Conservation (phyloP, 1,140 invertebrate genomes). For the Drosophila triauraria region DNA sequence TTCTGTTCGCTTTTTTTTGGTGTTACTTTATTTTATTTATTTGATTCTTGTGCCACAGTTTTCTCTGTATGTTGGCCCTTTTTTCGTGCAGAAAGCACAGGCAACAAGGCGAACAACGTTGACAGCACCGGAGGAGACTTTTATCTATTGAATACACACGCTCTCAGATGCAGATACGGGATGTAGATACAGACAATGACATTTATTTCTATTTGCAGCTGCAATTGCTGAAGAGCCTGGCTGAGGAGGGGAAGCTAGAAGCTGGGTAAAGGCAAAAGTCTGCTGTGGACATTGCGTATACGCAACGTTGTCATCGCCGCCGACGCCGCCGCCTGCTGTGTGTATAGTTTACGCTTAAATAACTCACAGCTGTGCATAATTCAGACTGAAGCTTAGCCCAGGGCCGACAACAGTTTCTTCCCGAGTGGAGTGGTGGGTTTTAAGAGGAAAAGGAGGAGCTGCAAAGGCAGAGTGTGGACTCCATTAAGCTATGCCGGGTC, state of each 20-base stretch:
- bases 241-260: neutral
- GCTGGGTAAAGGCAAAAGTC: constrained; percentile 1
- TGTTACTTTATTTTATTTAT: constrained; percentile 74
- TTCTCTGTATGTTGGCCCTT: constrained; percentile 3
- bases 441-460: too few species aligned
- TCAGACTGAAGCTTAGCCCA: constrained; percentile 29
- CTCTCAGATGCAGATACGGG: neutral
- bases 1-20: constrained; percentile 62
- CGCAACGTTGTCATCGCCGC: constrained; percentile 21
- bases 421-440: too few species aligned
- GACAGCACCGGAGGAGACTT: constrained; percentile 32
- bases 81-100: neutral
- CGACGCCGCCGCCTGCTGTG: constrained; percentile 9
- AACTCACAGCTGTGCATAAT: constrained; percentile 62
- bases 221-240: constrained; percentile 31
- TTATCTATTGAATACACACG: constrained; percentile 49
- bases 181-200: constrained; percentile 34
- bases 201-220: constrained; percentile 68
- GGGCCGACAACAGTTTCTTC: neutral
- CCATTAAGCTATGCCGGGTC: constrained; percentile 1
- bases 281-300: constrained; percentile 39
- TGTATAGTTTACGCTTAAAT: constrained; percentile 62
- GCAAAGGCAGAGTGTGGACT: neutral
- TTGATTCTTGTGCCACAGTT: constrained; percentile 39
- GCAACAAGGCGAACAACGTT: constrained; percentile 25